phyloP scores from a whole-genome alignment of 2,888 invertebrate species.

The Ceramica pisi region DNA sequence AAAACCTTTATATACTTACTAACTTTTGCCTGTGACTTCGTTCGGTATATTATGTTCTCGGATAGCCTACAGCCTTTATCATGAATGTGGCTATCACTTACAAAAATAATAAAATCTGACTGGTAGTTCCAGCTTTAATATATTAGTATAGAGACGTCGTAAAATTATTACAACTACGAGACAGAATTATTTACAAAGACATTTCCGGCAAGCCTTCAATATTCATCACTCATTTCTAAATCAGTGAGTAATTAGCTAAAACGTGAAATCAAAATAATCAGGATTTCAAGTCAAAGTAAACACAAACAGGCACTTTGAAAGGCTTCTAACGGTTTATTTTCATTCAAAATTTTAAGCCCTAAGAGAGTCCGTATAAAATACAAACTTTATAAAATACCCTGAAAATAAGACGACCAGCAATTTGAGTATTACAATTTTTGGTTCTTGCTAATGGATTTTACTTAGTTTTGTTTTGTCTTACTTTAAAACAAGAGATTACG shows the following conservation, averaged over 20 bases:
- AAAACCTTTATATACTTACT: too few species aligned
- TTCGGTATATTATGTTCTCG: too few species aligned
- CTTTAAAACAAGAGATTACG: conserved; percentile 48
- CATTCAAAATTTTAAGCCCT: conserved; percentile 24
- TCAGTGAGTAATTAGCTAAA: conserved; percentile 42
- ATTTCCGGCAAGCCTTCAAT: not conserved
- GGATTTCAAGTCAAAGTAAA: conserved; percentile 24
- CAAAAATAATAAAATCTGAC: too few species aligned
- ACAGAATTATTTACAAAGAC: not conserved
- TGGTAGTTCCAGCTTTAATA: too few species aligned
- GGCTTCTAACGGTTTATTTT: conserved; percentile 44
- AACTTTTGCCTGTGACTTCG: too few species aligned
- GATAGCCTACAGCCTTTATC: too few species aligned
- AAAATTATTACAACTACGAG: not conserved
- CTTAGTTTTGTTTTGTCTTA: conserved; percentile 16
- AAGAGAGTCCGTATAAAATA: not conserved
- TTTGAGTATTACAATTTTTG: conserved; percentile 45
- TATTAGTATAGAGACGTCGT: not conserved
- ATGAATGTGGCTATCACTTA: too few species aligned
- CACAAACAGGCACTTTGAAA: conserved; percentile 37
- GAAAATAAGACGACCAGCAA: conserved; percentile 35
- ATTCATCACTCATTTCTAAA: conserved; percentile 26
- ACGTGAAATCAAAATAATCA: conserved; percentile 44
- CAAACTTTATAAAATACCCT: conserved; percentile 50
- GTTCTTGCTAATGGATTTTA: conserved; percentile 44